Percentiles rank a stretch among this genome's conserved stretches.
Conservation (phyloP, 2,113 vertebrate species). For the Sinocyclocheilus rhinocerous region DNA sequence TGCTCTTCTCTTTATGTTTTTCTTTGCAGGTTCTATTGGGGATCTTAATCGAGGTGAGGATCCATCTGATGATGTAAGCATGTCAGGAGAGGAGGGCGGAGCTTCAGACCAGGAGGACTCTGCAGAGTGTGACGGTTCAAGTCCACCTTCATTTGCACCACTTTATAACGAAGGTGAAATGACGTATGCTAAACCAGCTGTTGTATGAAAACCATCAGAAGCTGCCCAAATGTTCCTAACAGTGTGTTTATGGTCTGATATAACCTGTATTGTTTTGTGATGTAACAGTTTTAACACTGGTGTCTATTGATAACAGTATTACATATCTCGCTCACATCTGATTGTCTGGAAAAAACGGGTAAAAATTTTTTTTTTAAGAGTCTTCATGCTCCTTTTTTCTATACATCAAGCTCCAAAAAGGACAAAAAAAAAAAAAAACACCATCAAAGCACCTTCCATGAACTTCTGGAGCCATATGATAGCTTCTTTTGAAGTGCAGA, state of each 20-base stretch:
- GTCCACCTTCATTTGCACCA: slow-evolving; percentile 67
- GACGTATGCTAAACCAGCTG: neutral
- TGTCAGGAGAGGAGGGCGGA: slow-evolving; percentile 76
- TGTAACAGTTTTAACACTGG: neutral
- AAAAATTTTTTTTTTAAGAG: neutral
- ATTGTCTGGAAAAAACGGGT: neutral
- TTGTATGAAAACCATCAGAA: neutral
- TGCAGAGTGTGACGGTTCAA: slow-evolving; percentile 72
- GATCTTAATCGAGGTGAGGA: slow-evolving; percentile 86
- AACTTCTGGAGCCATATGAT: neutral
- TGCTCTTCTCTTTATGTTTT: slow-evolving; percentile 12
- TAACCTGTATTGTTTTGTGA: slow-evolving; percentile 14
- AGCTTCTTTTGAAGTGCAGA: neutral
- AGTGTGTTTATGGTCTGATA: neutral
- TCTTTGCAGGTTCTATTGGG: slow-evolving; percentile 83
- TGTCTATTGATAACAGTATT: neutral
- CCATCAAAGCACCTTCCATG: neutral
- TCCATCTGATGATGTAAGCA: slow-evolving; percentile 68
- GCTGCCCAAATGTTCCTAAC: neutral
- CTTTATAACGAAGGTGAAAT: slow-evolving; percentile 79
- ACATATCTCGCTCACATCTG: neutral
- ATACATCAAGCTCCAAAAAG: neutral
- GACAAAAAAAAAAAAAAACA: neutral
- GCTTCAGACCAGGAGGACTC: slow-evolving; percentile 77
- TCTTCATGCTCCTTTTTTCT: too few species aligned